Percentiles rank a stretch among this genome's conserved stretches.
phyloP scores from a whole-genome alignment of 2,113 vertebrate species.

The Laticauda colubrina region DNA sequence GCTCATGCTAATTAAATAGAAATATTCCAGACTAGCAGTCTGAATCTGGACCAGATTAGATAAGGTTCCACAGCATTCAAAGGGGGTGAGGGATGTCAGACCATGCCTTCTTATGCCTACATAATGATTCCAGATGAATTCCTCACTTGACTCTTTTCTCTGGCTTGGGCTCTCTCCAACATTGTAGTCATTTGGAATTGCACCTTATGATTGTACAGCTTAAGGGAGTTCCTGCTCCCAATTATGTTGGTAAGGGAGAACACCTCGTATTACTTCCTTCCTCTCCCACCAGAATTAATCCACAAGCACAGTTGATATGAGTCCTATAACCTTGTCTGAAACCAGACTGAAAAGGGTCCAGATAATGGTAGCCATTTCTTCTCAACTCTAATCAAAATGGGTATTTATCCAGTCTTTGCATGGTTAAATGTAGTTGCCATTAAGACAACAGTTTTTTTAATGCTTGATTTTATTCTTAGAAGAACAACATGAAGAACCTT shows the following conservation, averaged over 20 bases:
- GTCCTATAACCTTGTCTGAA: neutral
- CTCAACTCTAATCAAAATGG: neutral
- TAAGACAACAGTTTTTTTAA: too few relatives aligned
- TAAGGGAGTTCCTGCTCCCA: neutral
- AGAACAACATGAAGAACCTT: neutral
- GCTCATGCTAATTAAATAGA: neutral
- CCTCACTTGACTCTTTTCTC: neutral
- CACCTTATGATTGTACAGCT: neutral
- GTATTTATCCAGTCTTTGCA: neutral
- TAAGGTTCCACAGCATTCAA: neutral
- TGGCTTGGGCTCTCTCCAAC: neutral
- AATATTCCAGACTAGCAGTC: neutral
- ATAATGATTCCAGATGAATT: neutral
- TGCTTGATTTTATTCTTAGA: neutral
- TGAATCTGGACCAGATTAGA: neutral
- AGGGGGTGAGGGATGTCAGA: neutral
- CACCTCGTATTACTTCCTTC: neutral
- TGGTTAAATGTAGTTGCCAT: too few relatives aligned
- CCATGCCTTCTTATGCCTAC: neutral
- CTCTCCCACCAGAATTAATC: neutral
- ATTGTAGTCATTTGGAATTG: neutral
- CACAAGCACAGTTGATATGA: neutral
- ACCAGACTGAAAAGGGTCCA: neutral
- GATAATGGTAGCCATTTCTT: neutral
- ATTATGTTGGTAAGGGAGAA: neutral